These are phyloP conservation scores for Torymus texanus DNA, from an alignment of 2,888 invertebrate species.

Conservation along the genomic window DNA sequence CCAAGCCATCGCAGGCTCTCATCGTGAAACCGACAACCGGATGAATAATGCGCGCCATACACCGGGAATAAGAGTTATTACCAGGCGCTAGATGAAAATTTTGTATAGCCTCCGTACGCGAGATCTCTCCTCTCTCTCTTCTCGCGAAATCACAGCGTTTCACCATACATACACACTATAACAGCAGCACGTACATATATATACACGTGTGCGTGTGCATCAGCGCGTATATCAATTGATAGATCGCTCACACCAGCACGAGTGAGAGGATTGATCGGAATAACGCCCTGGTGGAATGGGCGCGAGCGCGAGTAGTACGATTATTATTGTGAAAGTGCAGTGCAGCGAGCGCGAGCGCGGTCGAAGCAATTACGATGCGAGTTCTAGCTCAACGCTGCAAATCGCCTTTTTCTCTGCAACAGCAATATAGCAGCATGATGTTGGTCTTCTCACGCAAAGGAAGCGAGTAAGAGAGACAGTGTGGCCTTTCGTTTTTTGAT, in stretches of 20 bases:
- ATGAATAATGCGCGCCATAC: neutral
- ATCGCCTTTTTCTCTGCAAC: constrained; percentile 37
- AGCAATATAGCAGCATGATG: neutral
- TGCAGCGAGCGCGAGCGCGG: neutral
- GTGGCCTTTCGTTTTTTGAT: neutral
- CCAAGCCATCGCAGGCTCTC: too few relatives aligned
- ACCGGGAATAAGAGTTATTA: constrained; percentile 1
- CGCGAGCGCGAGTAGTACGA: constrained; percentile 5
- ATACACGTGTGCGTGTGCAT: constrained; percentile 5
- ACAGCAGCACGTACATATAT: too few relatives aligned
- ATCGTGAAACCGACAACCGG: neutral
- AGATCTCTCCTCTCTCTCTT: constrained; percentile 22
- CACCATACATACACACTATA: neutral
- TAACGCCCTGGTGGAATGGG: constrained; percentile 36
- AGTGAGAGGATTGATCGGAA: constrained; percentile 30
- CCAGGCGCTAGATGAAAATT: neutral
- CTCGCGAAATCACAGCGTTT: constrained; percentile 28
- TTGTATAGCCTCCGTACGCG: neutral
- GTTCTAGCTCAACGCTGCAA: constrained; percentile 36
- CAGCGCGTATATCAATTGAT: constrained; percentile 37
- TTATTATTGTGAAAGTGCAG: constrained; percentile 54
- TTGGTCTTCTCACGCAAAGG: constrained; percentile 48
- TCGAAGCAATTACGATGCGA: constrained; percentile 41
- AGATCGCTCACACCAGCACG: constrained; percentile 22
- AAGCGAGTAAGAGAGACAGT: neutral